These are phyloP conservation scores for Amphipoea oculea DNA, from an alignment of 2,888 invertebrate genomes.

Conservation along the genomic window DNA sequence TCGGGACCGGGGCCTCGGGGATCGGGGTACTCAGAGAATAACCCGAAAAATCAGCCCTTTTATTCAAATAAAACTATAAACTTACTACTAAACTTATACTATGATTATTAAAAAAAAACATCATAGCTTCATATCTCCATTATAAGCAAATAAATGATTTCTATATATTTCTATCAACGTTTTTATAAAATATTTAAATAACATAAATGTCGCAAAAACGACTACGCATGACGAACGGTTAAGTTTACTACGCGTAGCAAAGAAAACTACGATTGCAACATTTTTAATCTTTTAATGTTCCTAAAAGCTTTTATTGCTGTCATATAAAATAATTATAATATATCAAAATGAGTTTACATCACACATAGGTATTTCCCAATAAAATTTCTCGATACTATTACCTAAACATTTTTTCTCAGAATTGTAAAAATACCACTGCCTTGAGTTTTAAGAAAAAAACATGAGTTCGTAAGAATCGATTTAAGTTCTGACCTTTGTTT, in stretches of 20 bases:
- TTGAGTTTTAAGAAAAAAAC: conserved; percentile 35
- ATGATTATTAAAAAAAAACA: too few species aligned
- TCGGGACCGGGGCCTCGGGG: too few species aligned
- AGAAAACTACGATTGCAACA: conserved; percentile 26
- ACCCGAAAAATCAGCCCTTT: background rate
- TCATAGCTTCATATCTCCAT: too few species aligned
- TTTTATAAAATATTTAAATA: too few species aligned
- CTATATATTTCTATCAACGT: too few species aligned
- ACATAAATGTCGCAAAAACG: background rate
- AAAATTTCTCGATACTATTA: conserved; percentile 31
- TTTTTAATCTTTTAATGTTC: conserved; percentile 45
- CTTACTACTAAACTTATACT: background rate
- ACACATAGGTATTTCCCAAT: conserved; percentile 36
- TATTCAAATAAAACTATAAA: background rate
- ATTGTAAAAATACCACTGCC: conserved; percentile 42
- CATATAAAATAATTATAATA: conserved; percentile 31
- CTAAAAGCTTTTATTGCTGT: conserved; percentile 55
- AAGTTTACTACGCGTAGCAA: background rate
- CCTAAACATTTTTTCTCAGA: conserved; percentile 47
- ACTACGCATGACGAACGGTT: background rate
- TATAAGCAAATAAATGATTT: too few species aligned
- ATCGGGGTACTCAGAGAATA: too few species aligned
- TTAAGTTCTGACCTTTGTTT: conserved; percentile 58
- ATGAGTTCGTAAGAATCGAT: conserved; percentile 40
- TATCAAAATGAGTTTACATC: conserved; percentile 32